Evolutionary conservation across 2,113 vertebrate species (phyloP).

Genomic region (Anser brachyrhynchus): DNA sequence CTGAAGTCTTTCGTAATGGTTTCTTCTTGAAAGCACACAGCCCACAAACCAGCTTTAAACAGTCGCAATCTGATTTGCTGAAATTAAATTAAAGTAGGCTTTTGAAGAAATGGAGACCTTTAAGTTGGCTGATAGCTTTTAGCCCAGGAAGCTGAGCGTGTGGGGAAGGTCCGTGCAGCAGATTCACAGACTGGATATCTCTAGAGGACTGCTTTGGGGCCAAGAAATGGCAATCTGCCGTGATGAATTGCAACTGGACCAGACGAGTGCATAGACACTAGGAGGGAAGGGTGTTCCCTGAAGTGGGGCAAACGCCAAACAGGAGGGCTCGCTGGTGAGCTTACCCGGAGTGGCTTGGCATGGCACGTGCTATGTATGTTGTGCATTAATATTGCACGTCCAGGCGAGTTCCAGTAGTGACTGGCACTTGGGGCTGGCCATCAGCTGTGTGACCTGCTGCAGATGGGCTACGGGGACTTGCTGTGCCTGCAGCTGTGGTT

Average conservation of each 20-base stretch:
- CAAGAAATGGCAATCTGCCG: background rate
- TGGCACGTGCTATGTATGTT: background rate
- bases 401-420: background rate
- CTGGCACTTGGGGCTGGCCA: background rate
- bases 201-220: background rate
- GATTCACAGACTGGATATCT: background rate
- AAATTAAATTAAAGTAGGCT: conserved; percentile 40
- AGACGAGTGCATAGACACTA: background rate
- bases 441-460: too few relatives aligned
- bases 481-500: background rate
- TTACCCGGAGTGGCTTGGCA: background rate
- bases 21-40: conserved; percentile 14
- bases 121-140: conserved; percentile 6
- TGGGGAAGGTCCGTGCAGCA: background rate
- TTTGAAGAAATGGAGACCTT: conserved; percentile 12
- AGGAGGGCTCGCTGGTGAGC: background rate
- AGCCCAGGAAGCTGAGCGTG: background rate
- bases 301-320: background rate
- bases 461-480: background rate
- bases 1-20: background rate
- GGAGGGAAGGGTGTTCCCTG: background rate
- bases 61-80: background rate
- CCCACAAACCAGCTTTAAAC: conserved; percentile 3
- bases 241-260: background rate
- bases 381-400: background rate